Evolutionary conservation across 2,113 vertebrate species (phyloP), one percentile per base, ranked within the genome.

Genomic region (Galbula dea): DNA sequence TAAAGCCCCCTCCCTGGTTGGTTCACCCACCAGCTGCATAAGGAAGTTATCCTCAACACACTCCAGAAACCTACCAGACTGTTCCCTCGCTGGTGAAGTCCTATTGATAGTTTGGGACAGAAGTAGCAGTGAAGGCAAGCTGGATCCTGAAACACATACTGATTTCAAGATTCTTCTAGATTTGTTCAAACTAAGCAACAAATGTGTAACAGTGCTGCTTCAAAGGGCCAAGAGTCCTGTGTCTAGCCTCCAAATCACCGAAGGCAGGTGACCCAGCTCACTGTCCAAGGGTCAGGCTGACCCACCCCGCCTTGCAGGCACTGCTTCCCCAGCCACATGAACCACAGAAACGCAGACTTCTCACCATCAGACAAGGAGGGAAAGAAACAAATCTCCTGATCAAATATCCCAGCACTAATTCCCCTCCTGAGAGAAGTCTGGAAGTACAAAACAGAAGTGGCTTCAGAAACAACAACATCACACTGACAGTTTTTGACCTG

Each of bases 241-340:
- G 26, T 45, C 48, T 9, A 36, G 55, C 41, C 13, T 20, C 24
- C 0, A 1, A 37, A 27, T 18, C 2, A 1, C 8, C 1, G 2
- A 68, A 29, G 41, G 30, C 57, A 18, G 52, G 27, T 34, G 58
- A 29, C n/a, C 6, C 51, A 51, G 27, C 18, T 26, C 39, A 11
- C 21, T 36, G 7, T n/a, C 30, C 46, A 32, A 7, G 30, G 21
- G 20, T 3, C 2, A 9, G 30, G 39, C 41, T 21, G 32, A 61
- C 22, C 36, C 30, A 52, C 4, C 34, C 58, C 34, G 22, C 24
- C 29, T 36, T 36, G 32, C 15, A 45, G 48, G 29, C 61, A 55
- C 43, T 36, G 49, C 36, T 75, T 37, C 11, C 11, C n/a, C 19
- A 41, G 26, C 21, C 37, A 43, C 24, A 52, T 45, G 20, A 45